These are phyloP conservation scores for Cyphomyrus plagiostoma DNA, from an alignment of 2,113 vertebrate genomes.

Conservation along the genomic window DNA sequence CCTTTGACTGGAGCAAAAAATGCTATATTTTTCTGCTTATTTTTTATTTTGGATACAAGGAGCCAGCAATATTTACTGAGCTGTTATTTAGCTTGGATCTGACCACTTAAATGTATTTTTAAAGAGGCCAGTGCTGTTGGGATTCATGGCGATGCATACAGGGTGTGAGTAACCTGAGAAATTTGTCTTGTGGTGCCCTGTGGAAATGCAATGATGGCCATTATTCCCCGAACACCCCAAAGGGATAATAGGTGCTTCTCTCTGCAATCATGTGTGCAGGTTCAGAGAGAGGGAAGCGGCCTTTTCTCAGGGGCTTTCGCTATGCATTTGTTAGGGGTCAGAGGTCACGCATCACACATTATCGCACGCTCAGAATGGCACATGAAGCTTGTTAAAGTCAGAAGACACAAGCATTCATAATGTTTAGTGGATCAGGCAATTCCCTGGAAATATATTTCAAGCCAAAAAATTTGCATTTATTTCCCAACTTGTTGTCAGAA, in stretches of 20 bases:
- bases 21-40: conserved; percentile 36
- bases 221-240: not conserved
- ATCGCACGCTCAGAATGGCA: conserved; percentile 35
- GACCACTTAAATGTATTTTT: not conserved
- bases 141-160: not conserved
- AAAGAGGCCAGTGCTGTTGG: not conserved
- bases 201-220: not conserved
- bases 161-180: not conserved
- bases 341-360: conserved; percentile 26
- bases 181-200: not conserved
- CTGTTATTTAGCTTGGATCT: not conserved
- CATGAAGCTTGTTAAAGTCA: conserved; percentile 53
- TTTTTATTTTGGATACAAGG: conserved; percentile 20
- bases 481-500: conserved; percentile 34
- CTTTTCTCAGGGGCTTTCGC: not conserved
- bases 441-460: not conserved
- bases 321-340: conserved; percentile 34
- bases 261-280: not conserved
- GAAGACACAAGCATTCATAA: conserved; percentile 41
- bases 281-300: not conserved
- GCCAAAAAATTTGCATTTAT: conserved; percentile 33
- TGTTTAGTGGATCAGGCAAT: conserved; percentile 16
- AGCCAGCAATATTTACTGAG: not conserved
- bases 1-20: conserved; percentile 46
- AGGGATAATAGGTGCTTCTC: not conserved